Evolutionary conservation across 1,140 invertebrate genomes (phyloP).

Genomic region (Coptotermes formosanus): DNA sequence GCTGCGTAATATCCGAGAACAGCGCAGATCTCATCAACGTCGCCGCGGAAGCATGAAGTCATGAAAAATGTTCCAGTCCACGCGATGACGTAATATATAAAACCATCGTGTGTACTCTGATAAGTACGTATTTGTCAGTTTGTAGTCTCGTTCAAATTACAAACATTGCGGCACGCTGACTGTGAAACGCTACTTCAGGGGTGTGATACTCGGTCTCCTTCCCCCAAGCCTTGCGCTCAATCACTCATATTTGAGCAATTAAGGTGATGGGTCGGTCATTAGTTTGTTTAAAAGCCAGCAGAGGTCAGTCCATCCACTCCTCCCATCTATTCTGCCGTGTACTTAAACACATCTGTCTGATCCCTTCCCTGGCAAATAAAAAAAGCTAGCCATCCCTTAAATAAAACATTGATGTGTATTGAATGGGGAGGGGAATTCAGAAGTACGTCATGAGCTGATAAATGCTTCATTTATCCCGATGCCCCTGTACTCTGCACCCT

Average conservation of each 20-base stretch:
- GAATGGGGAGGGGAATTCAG: neutral
- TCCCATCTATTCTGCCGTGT: neutral
- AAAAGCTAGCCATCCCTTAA: slow-evolving; percentile 14
- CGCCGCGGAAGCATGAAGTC: too few species aligned
- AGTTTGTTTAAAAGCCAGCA: slow-evolving; percentile 18
- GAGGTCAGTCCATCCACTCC: neutral
- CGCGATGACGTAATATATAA: too few species aligned
- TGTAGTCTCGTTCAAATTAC: too few species aligned
- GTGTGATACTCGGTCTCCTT: neutral
- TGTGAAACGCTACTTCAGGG: neutral
- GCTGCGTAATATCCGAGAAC: too few species aligned
- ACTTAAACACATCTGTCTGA: slow-evolving; percentile 10
- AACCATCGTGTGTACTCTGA: too few species aligned
- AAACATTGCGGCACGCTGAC: too few species aligned
- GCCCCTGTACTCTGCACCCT: neutral
- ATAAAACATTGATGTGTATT: slow-evolving; percentile 18
- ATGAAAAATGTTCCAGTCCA: too few species aligned
- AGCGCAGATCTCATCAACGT: too few species aligned
- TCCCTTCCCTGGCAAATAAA: slow-evolving; percentile 2
- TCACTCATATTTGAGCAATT: neutral
- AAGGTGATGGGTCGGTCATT: slow-evolving; percentile 9
- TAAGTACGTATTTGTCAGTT: too few species aligned
- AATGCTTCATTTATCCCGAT: slow-evolving; percentile 12
- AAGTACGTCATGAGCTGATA: slow-evolving; percentile 9
- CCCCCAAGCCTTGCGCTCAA: neutral